A percentile compares a stretch with the other conserved stretches of the same genome.
These are phyloP conservation scores for Xyliphius kryptos DNA, from an alignment of 2,113 vertebrate genomes.

Conservation along the genomic window DNA sequence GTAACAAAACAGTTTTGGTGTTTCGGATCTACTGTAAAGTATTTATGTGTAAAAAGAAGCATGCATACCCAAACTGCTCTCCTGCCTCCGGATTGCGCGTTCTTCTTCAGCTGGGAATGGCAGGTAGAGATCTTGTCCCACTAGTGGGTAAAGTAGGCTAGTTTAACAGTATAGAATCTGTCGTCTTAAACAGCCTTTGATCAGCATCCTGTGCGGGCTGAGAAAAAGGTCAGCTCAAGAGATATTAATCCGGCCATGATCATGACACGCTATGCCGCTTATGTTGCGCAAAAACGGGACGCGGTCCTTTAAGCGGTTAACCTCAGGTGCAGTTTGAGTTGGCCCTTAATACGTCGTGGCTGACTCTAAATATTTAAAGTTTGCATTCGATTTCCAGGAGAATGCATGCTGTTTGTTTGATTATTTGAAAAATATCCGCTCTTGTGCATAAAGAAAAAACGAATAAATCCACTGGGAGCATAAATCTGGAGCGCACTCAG, in stretches of 20 bases:
- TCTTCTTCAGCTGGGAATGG: slow-evolving; percentile 46
- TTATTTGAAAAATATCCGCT: slow-evolving; percentile 12
- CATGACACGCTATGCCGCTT: slow-evolving; percentile 1
- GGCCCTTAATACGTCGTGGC: no score
- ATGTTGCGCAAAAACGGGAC: no score
- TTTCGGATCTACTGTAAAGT: neutral
- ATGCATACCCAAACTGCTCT: slow-evolving; percentile 57
- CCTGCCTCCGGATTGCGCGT: slow-evolving; percentile 44
- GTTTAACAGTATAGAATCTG: slow-evolving; percentile 47
- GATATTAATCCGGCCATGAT: slow-evolving; percentile 63
- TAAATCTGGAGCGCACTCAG: slow-evolving; percentile 18
- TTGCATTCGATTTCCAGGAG: neutral
- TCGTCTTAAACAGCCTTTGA: slow-evolving; percentile 22
- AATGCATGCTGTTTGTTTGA: no score
- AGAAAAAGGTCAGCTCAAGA: no score
- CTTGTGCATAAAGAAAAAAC: neutral
- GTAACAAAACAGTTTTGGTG: no score
- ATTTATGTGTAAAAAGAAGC: neutral
- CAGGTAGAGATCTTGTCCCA: slow-evolving; percentile 30
- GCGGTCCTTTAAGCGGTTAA: neutral
- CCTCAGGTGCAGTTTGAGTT: no score
- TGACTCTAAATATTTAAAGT: no score
- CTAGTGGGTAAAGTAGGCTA: slow-evolving; percentile 33
- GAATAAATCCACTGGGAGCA: slow-evolving; percentile 35
- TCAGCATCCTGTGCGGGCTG: slow-evolving; percentile 25